phyloP scores from a whole-genome alignment of 2,113 vertebrate species.

The Cebidichthys violaceus region DNA sequence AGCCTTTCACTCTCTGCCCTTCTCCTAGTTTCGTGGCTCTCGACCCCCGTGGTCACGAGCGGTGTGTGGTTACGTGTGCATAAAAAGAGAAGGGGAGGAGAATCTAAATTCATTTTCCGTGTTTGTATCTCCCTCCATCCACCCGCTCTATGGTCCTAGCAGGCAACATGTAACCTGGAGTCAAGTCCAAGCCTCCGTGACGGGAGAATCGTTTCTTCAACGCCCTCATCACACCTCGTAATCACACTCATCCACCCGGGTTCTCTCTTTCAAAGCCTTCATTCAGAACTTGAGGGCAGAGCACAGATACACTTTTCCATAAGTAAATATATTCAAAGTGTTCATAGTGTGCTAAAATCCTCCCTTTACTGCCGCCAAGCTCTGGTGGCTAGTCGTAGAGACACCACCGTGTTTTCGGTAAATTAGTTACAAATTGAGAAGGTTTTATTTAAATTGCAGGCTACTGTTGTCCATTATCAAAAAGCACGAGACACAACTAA shows the following conservation, averaged over 20 bases:
- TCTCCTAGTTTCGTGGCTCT: slow-evolving; percentile 27
- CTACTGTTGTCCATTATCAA: background rate
- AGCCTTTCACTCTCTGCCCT: slow-evolving; percentile 32
- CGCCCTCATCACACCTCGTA: slow-evolving; percentile 39
- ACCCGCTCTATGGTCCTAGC: slow-evolving; percentile 47
- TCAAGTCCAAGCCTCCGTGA: slow-evolving; percentile 48
- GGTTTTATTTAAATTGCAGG: slow-evolving; percentile 8
- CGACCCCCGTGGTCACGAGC: slow-evolving; percentile 48
- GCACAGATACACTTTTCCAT: slow-evolving; percentile 14
- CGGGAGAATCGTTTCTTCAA: slow-evolving; percentile 44
- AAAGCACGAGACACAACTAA: background rate
- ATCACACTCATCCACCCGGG: slow-evolving; percentile 34
- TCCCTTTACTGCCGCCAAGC: background rate
- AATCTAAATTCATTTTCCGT: slow-evolving; percentile 66
- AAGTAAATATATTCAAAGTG: slow-evolving; percentile 38
- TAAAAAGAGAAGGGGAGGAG: slow-evolving; percentile 41
- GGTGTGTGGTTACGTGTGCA: slow-evolving; percentile 53
- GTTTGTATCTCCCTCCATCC: slow-evolving; percentile 60
- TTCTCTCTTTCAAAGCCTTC: slow-evolving; percentile 36
- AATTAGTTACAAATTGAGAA: background rate
- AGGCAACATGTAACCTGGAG: slow-evolving; percentile 58
- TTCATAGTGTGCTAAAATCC: background rate
- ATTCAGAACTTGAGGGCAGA: slow-evolving; percentile 24
- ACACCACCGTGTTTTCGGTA: background rate
- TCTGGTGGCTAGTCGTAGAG: background rate